Conservation (phyloP, 2,888 invertebrate species). For the Doris montereyensis region DNA sequence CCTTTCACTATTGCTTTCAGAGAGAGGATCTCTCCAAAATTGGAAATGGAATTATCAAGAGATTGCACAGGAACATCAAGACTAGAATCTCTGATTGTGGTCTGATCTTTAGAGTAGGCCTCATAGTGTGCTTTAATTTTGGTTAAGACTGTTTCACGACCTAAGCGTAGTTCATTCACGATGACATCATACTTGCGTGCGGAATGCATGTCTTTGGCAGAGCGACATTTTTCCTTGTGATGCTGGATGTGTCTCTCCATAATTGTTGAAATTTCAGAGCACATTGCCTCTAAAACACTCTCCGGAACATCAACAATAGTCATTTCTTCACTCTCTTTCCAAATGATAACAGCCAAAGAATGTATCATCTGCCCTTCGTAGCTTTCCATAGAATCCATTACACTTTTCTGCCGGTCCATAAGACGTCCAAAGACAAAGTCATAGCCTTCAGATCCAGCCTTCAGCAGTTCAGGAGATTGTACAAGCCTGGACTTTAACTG, state of each 20-base stretch:
- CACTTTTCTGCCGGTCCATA: constrained; percentile 50
- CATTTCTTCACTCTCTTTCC: constrained; percentile 50
- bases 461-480: not conserved
- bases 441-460: constrained; percentile 28
- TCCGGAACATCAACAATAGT: constrained; percentile 49
- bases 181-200: constrained; percentile 47
- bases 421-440: constrained; percentile 55
- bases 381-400: constrained; percentile 53
- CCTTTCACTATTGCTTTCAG: constrained; percentile 44
- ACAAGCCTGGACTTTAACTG: constrained; percentile 78
- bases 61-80: constrained; percentile 48
- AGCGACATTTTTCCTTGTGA: constrained; percentile 48
- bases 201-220: constrained; percentile 43
- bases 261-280: constrained; percentile 50
- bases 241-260: constrained; percentile 51
- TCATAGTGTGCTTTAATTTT: constrained; percentile 44
- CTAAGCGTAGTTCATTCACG: constrained; percentile 44
- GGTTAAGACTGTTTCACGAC: constrained; percentile 43
- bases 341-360: constrained; percentile 47
- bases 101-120: constrained; percentile 39
- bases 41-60: constrained; percentile 48
- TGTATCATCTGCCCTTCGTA: constrained; percentile 49
- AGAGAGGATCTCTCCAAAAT: constrained; percentile 49
- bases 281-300: constrained; percentile 49
- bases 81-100: constrained; percentile 37